Evolutionary conservation across 2,888 invertebrate genomes (phyloP).

Genomic region (Tachystola acroxantha): DNA sequence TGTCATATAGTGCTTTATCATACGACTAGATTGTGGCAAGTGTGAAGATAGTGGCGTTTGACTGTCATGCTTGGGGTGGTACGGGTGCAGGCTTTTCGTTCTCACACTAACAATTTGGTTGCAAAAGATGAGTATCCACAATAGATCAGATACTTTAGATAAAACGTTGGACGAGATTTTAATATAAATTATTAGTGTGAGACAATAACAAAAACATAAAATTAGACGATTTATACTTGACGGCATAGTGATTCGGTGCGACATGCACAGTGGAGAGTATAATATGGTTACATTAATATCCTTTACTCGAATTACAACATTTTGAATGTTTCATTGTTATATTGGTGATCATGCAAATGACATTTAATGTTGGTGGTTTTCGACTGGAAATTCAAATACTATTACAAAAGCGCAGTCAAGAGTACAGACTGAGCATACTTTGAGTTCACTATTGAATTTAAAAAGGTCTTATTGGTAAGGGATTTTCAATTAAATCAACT

Average conservation of each 20-base stretch:
- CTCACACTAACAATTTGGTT: slow-evolving; percentile 49
- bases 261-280: slow-evolving; percentile 69
- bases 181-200: slow-evolving; percentile 44
- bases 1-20: slow-evolving; percentile 23
- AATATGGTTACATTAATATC: slow-evolving; percentile 30
- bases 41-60: slow-evolving; percentile 37
- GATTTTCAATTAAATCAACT: no score
- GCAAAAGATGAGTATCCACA: no score
- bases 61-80: slow-evolving; percentile 69
- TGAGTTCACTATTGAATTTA: no score
- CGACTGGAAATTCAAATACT: slow-evolving; percentile 35
- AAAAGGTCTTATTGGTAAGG: no score
- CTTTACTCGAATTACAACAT: slow-evolving; percentile 15
- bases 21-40: slow-evolving; percentile 33
- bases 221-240: slow-evolving; percentile 47
- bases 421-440: no score
- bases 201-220: slow-evolving; percentile 46
- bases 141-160: no score
- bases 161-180: no score
- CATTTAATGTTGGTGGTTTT: slow-evolving; percentile 31
- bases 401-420: no score
- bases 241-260: slow-evolving; percentile 63
- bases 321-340: slow-evolving; percentile 2
- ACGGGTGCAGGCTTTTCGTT: slow-evolving; percentile 66
- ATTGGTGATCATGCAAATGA: slow-evolving; percentile 44